Conservation (phyloP, 2,797 vertebrate genomes). For the Squalus acanthias region DNA sequence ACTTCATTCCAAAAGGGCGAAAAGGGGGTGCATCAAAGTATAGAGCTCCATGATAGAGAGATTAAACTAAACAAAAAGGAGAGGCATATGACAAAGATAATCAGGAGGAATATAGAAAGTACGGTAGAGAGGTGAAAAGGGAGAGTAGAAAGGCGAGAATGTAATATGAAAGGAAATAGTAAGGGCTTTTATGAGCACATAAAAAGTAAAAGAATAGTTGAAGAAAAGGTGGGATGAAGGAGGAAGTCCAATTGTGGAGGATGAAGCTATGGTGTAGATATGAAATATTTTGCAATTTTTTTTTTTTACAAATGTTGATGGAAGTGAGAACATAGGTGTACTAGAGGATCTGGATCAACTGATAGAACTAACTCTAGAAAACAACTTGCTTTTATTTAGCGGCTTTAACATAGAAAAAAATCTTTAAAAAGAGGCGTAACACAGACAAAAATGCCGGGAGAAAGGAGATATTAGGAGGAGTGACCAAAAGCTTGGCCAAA, state of each 20-base stretch:
- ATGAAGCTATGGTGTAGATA: not conserved
- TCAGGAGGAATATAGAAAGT: not conserved
- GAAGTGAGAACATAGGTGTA: not conserved
- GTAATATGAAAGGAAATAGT: not conserved
- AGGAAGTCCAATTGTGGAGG: not conserved
- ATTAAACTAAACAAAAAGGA: not conserved
- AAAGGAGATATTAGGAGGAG: not conserved
- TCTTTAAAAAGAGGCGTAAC: too few species aligned
- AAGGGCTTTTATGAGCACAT: too few species aligned
- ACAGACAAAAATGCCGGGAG: not conserved
- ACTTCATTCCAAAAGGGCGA: not conserved
- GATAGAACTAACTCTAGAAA: too few species aligned
- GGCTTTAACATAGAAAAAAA: not conserved
- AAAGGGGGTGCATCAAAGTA: not conserved
- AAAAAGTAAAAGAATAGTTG: not conserved
- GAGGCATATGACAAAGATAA: not conserved
- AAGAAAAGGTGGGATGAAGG: not conserved
- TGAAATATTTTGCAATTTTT: not conserved
- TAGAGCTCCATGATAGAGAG: not conserved
- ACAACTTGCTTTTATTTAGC: not conserved
- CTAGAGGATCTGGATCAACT: too few species aligned
- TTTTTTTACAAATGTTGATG: not conserved
- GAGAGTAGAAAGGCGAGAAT: not conserved
- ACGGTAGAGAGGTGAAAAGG: not conserved
- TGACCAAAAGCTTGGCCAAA: not conserved